A percentile compares a stretch with the other conserved stretches of the same genome.
Evolutionary conservation across 2,888 invertebrate genomes (phyloP).

Genomic region (Mythimna lalbum): DNA sequence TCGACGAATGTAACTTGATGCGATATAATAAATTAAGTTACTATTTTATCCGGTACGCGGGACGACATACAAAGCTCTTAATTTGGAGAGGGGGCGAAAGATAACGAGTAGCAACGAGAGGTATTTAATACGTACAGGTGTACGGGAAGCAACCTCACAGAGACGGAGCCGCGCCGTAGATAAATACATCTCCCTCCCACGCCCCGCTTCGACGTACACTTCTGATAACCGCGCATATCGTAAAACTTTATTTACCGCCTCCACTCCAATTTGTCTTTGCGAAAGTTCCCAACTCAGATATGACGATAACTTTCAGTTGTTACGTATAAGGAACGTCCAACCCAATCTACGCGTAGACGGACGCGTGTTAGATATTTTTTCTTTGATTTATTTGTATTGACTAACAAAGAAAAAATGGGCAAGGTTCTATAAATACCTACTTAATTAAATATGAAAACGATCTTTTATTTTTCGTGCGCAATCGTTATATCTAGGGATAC

Average conservation of each 20-base stretch:
- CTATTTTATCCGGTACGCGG: constrained; percentile 66
- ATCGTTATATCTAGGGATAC: constrained; percentile 1
- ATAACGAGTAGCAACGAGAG: constrained; percentile 79
- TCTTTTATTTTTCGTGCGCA: not conserved
- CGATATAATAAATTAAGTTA: constrained; percentile 66
- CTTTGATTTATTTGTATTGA: constrained; percentile 54
- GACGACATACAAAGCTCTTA: constrained; percentile 74
- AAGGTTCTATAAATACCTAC: constrained; percentile 9
- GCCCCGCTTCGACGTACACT: constrained; percentile 76
- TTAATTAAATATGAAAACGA: constrained; percentile 16
- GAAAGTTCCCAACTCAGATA: constrained; percentile 82
- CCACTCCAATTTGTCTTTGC: constrained; percentile 85
- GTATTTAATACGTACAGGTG: constrained; percentile 78
- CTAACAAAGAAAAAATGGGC: constrained; percentile 30
- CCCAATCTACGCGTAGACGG: constrained; percentile 68
- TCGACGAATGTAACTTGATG: constrained; percentile 44
- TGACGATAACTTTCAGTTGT: constrained; percentile 79
- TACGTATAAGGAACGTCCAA: constrained; percentile 73
- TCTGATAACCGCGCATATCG: constrained; percentile 87
- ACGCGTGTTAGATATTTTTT: constrained; percentile 65
- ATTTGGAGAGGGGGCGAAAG: constrained; percentile 75
- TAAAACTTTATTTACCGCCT: constrained; percentile 87
- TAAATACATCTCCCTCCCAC: constrained; percentile 75
- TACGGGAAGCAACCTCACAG: constrained; percentile 68
- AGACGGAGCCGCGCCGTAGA: constrained; percentile 74